Conservation (phyloP, 2,113 vertebrate species). For the Peromyscus californicus region DNA sequence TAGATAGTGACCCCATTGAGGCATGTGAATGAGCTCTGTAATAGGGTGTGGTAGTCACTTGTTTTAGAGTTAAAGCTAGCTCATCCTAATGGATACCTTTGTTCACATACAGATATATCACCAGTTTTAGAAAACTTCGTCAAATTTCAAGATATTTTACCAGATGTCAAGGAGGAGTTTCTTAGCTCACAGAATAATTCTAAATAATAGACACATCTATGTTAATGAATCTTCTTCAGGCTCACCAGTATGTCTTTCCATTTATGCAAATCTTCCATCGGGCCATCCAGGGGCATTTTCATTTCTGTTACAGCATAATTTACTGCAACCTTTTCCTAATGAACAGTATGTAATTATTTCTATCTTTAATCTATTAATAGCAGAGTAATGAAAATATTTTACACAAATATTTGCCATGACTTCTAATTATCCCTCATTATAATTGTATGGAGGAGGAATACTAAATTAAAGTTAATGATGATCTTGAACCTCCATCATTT, state of each 20-base stretch:
- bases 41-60: neutral
- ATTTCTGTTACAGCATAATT: slow-evolving; percentile 31
- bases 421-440: slow-evolving; percentile 68
- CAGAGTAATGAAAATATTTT: slow-evolving; percentile 70
- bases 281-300: neutral
- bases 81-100: neutral
- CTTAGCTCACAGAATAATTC: slow-evolving; percentile 10
- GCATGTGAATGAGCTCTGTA: neutral
- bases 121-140: neutral
- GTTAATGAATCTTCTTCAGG: slow-evolving; percentile 20
- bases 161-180: neutral
- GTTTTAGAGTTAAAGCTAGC: neutral
- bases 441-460: slow-evolving; percentile 29
- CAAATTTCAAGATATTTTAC: neutral
- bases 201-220: slow-evolving; percentile 1
- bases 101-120: neutral
- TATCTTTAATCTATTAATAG: slow-evolving; percentile 68
- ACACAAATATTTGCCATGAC: slow-evolving; percentile 66
- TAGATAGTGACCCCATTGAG: neutral
- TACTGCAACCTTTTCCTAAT: slow-evolving; percentile 56
- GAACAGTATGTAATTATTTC: slow-evolving; percentile 65
- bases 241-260: slow-evolving; percentile 26
- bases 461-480: slow-evolving; percentile 58
- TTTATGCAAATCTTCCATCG: neutral
- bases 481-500: slow-evolving; percentile 51